These are phyloP conservation scores for Prosopocoilus inquinatus DNA, from an alignment of 2,888 invertebrate genomes.

Conservation along the genomic window DNA sequence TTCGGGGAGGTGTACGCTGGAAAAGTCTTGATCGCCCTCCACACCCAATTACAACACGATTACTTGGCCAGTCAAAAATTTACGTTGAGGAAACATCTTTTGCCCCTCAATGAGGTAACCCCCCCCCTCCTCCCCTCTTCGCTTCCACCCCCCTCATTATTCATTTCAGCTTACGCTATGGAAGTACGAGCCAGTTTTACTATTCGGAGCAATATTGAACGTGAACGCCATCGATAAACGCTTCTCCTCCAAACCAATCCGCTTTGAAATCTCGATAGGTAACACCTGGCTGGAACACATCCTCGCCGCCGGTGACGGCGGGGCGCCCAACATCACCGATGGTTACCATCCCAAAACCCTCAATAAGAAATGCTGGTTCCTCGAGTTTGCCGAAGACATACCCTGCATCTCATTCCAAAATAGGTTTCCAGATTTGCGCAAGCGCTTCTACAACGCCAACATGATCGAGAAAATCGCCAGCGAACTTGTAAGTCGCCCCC, in stretches of 20 bases:
- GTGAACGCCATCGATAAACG: conserved; percentile 65
- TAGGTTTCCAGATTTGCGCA: conserved; percentile 65
- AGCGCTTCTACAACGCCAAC: conserved; percentile 67
- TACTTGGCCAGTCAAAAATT: conserved; percentile 49
- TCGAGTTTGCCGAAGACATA: conserved; percentile 57
- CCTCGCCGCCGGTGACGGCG: conserved; percentile 8
- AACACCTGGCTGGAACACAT: conserved; percentile 52
- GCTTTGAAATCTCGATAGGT: conserved; percentile 67
- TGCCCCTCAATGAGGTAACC: conserved; percentile 37
- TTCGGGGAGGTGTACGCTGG: conserved; percentile 66
- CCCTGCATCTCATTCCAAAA: conserved; percentile 65
- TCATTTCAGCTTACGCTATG: conserved; percentile 58
- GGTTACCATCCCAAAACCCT: conserved; percentile 31
- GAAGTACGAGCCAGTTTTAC: conserved; percentile 60
- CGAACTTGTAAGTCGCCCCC: conserved; percentile 57
- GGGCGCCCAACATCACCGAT: conserved; percentile 24
- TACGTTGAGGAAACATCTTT: conserved; percentile 34
- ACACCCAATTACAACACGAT: conserved; percentile 63
- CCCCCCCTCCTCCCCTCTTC: not conserved
- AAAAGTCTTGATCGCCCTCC: conserved; percentile 68
- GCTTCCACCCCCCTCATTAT: too few relatives aligned
- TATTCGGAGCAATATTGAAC: conserved; percentile 65
- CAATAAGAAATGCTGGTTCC: conserved; percentile 36
- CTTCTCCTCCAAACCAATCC: conserved; percentile 56
- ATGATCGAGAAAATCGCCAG: conserved; percentile 60